phyloP scores from a whole-genome alignment of 2,113 vertebrate genomes.

The Gopherus evgoodei region DNA sequence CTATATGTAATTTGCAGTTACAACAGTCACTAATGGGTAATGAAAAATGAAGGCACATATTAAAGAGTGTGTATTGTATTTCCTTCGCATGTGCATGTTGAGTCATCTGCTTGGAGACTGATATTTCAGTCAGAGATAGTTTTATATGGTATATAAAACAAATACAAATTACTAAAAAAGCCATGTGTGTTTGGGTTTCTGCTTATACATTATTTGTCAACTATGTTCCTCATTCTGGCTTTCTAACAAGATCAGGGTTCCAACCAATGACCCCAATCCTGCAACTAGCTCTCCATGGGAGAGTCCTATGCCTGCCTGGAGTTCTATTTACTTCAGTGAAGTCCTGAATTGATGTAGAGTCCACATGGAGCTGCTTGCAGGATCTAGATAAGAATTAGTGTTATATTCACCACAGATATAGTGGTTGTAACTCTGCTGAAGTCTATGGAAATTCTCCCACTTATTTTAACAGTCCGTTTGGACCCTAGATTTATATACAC shows the following conservation, averaged over 20 bases:
- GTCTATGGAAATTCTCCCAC: neutral
- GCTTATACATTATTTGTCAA: neutral
- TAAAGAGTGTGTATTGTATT: neutral
- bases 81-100: neutral
- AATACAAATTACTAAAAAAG: neutral
- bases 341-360: neutral
- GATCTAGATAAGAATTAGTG: neutral
- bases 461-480: neutral
- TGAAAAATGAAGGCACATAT: neutral
- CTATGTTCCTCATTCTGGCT: neutral
- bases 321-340: neutral
- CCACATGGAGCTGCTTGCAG: fast-evolving
- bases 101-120: neutral
- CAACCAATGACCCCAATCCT: neutral
- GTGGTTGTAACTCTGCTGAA: neutral
- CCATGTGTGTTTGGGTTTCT: neutral
- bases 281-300: neutral
- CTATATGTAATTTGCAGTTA: neutral
- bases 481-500: neutral
- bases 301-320: neutral
- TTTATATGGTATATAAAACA: neutral
- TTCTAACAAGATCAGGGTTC: neutral
- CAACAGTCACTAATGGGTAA: neutral
- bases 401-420: neutral
- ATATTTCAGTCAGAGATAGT: neutral